A percentile compares a stretch with the other conserved stretches of the same genome.
Conservation (phyloP, 2,797 vertebrate genomes). For the Argentina silus region DNA sequence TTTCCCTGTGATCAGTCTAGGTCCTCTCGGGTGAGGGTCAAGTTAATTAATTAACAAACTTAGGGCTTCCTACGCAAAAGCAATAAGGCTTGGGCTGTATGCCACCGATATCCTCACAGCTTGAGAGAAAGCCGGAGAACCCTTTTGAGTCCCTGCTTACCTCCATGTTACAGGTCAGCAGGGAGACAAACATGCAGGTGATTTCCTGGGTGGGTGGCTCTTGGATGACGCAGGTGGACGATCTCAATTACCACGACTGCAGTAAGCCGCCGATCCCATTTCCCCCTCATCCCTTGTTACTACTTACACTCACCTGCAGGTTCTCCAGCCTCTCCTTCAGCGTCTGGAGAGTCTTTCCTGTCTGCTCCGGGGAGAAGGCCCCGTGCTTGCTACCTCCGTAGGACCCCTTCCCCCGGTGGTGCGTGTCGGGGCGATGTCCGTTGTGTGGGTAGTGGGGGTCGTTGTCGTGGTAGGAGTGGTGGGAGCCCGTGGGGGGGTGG, state of each 20-base stretch:
- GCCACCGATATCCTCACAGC: constrained; percentile 5
- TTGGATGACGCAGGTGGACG: constrained; percentile 30
- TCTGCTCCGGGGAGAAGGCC: constrained; percentile 76
- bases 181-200: background rate
- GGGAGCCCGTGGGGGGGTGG: constrained; percentile 33
- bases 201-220: constrained; percentile 10
- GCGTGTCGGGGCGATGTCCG: constrained; percentile 64
- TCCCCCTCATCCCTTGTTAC: too few species aligned
- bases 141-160: background rate
- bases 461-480: constrained; percentile 61
- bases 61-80: constrained; percentile 34
- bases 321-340: constrained; percentile 83
- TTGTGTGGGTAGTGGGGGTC: constrained; percentile 54
- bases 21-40: constrained; percentile 24
- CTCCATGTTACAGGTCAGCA: background rate
- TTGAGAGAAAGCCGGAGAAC: background rate
- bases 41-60: constrained; percentile 36
- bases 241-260: constrained; percentile 45
- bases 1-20: constrained; percentile 3
- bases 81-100: constrained; percentile 7
- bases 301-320: constrained; percentile 75
- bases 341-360: constrained; percentile 80
- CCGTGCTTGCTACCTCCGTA: constrained; percentile 56
- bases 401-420: constrained; percentile 65
- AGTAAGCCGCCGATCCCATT: background rate